phyloP scores from a whole-genome alignment of 1,140 invertebrate species.

The Drosophila chauvacae region DNA sequence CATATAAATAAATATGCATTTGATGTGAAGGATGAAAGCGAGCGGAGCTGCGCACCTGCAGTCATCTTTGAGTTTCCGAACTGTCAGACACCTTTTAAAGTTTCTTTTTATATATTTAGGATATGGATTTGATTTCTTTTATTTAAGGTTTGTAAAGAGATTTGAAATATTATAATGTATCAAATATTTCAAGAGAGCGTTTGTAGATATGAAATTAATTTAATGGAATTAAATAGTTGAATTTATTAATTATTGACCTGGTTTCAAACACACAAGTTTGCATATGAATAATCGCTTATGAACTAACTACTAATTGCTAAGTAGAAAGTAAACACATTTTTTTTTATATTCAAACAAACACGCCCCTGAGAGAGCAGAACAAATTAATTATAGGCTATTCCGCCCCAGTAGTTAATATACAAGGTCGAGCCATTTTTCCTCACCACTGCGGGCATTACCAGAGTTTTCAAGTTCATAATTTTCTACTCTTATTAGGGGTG shows the following conservation, averaged over 20 bases:
- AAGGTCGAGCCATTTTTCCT: slow-evolving; percentile 2
- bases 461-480: slow-evolving; percentile 30
- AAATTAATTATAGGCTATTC: slow-evolving; percentile 14
- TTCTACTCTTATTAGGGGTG: not conserved
- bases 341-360: slow-evolving; percentile 6
- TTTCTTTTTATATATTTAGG: not conserved
- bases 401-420: slow-evolving; percentile 11
- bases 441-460: not conserved
- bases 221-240: not conserved
- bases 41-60: slow-evolving; percentile 11
- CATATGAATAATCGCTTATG: not conserved
- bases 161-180: too few relatives aligned
- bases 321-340: slow-evolving; percentile 8
- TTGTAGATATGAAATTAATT: not conserved
- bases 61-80: not conserved
- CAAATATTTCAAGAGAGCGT: not conserved
- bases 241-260: not conserved
- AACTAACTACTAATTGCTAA: slow-evolving; percentile 9
- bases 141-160: too few relatives aligned
- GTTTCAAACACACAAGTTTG: not conserved
- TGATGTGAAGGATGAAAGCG: slow-evolving; percentile 4
- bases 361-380: not conserved
- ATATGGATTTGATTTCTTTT: too few relatives aligned
- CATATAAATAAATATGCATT: slow-evolving; percentile 10
- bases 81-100: not conserved